Evolutionary conservation across 1,140 invertebrate species (phyloP).

Genomic region (Eubasilissa regina): DNA sequence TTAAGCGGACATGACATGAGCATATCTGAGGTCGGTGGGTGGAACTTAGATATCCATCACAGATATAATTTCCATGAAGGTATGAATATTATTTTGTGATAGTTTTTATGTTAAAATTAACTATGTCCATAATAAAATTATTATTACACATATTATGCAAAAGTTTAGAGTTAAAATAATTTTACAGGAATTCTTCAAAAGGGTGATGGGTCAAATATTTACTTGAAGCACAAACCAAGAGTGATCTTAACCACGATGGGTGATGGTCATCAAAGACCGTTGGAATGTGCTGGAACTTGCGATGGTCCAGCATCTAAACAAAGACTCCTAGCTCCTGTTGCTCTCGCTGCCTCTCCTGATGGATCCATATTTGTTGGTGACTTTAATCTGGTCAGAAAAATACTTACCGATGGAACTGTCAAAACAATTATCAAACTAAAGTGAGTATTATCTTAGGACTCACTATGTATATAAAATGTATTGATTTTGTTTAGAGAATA

Average conservation of each 20-base stretch:
- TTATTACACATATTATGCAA: background rate
- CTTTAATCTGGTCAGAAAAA: conserved; percentile 94
- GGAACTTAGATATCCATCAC: conserved; percentile 98
- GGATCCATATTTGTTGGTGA: conserved; percentile 97
- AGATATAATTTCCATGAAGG: conserved; percentile 98
- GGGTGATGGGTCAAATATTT: conserved; percentile 97
- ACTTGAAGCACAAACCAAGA: conserved; percentile 93
- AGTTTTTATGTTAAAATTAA: conserved; percentile 8
- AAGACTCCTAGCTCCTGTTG: conserved; percentile 90
- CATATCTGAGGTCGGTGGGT: conserved; percentile 95
- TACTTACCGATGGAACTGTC: conserved; percentile 90
- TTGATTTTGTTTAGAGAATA: background rate
- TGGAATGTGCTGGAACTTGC: conserved; percentile 83
- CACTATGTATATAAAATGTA: conserved; percentile 56
- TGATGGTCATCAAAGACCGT: conserved; percentile 89
- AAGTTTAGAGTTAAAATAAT: background rate
- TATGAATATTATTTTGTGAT: conserved; percentile 63
- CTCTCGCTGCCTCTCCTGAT: conserved; percentile 90
- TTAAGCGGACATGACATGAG: conserved; percentile 96
- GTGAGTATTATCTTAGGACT: conserved; percentile 74
- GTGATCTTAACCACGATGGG: conserved; percentile 94
- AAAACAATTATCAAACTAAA: conserved; percentile 91
- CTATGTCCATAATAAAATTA: background rate
- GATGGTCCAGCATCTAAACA: conserved; percentile 87
- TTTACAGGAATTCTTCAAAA: conserved; percentile 92